Conservation (phyloP, 2,888 invertebrate genomes). For the Scotopteryx bipunctaria region DNA sequence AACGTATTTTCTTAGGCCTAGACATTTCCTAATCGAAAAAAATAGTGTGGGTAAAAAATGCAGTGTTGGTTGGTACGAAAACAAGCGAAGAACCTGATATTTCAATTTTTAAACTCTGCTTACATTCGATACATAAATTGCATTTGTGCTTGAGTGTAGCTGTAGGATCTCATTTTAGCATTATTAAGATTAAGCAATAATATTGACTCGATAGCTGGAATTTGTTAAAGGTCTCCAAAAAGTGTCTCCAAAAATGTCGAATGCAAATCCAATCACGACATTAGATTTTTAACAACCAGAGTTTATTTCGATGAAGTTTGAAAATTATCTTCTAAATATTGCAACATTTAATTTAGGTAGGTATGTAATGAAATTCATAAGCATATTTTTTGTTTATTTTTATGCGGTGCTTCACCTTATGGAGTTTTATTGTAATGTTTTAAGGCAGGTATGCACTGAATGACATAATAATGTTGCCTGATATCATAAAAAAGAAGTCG, state of each 20-base stretch:
- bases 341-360: not conserved
- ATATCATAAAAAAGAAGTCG: conserved; percentile 7
- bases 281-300: not conserved
- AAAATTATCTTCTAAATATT: not conserved
- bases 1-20: too few relatives aligned
- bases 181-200: too few relatives aligned
- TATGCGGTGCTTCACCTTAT: conserved; percentile 5
- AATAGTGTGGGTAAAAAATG: too few relatives aligned
- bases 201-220: too few relatives aligned
- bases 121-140: too few relatives aligned
- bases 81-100: too few relatives aligned
- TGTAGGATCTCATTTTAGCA: too few relatives aligned
- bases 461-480: conserved; percentile 3
- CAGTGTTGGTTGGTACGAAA: too few relatives aligned
- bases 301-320: not conserved
- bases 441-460: conserved; percentile 1
- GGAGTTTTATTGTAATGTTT: conserved; percentile 8
- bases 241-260: not conserved
- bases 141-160: too few relatives aligned
- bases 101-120: too few relatives aligned
- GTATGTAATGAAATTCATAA: not conserved
- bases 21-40: too few relatives aligned
- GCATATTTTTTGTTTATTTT: not conserved
- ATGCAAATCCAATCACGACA: not conserved
- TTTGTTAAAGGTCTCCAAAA: too few relatives aligned